Evolutionary conservation across 2,797 vertebrate species (phyloP).

Genomic region (Peromyscus melanophrys): DNA sequence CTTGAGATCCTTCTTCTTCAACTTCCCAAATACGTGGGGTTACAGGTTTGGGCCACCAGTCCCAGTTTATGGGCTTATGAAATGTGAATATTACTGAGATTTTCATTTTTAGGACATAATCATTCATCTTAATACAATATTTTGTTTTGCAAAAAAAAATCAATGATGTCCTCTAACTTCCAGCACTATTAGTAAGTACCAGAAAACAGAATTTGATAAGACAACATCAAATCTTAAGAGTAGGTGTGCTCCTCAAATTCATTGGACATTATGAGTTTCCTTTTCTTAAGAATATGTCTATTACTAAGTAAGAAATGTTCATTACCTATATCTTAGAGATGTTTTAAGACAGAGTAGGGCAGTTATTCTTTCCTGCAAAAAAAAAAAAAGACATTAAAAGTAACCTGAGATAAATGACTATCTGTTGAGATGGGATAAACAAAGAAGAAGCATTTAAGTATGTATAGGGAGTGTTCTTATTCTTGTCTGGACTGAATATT

Average conservation of each 20-base stretch:
- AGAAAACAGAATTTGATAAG: not conserved
- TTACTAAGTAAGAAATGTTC: not conserved
- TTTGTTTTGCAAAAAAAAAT: not conserved
- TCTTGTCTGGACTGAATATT: not conserved
- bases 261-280: not conserved
- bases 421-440: not conserved
- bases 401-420: not conserved
- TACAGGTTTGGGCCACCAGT: not conserved
- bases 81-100: not conserved
- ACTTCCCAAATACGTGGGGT: not conserved
- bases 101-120: constrained; percentile 22
- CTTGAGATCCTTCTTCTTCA: not conserved
- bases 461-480: not conserved
- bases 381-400: not conserved
- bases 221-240: constrained; percentile 10
- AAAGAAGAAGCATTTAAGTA: not conserved
- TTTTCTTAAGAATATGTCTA: not conserved
- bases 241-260: not conserved
- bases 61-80: not conserved
- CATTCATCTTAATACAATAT: not conserved
- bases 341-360: not conserved
- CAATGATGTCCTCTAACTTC: not conserved
- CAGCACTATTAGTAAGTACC: not conserved
- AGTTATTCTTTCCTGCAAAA: not conserved
- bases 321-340: not conserved